These are phyloP conservation scores for Sebastiscus tertius DNA, from an alignment of 2,797 vertebrate genomes.

Conservation along the genomic window DNA sequence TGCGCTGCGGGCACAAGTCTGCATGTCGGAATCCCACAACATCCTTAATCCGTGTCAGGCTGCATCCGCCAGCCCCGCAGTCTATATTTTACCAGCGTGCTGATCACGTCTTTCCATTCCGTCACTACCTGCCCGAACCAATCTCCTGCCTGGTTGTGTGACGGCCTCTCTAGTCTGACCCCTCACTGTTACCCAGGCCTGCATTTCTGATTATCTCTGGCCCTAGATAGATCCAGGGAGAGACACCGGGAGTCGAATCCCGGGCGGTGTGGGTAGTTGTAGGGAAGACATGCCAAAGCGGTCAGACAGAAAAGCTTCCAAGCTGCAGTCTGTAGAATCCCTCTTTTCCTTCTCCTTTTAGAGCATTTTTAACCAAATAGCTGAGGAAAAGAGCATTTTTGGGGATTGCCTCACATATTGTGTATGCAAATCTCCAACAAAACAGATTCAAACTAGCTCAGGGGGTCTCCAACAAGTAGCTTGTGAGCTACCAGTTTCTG, in stretches of 20 bases:
- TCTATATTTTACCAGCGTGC: constrained; percentile 8
- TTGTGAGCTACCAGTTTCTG: too few species aligned
- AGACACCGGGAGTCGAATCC: not conserved
- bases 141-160: constrained; percentile 14
- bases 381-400: constrained; percentile 32
- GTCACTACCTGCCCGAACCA: constrained; percentile 28
- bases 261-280: constrained; percentile 35
- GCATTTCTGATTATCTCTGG: not conserved
- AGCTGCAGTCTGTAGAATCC: constrained; percentile 19
- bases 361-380: constrained; percentile 44
- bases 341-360: constrained; percentile 26
- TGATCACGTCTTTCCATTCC: constrained; percentile 31
- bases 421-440: constrained; percentile 4
- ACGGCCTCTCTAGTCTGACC: not conserved
- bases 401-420: constrained; percentile 3
- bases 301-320: constrained; percentile 20
- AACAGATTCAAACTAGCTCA: not conserved
- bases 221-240: not conserved
- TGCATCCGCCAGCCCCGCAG: not conserved
- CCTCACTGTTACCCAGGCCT: not conserved
- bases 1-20: constrained; percentile 14
- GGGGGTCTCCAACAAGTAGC: too few species aligned
- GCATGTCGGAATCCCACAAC: constrained; percentile 32
- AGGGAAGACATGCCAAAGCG: constrained; percentile 37
- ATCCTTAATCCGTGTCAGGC: constrained; percentile 26